Base-by-base conservation (phyloP, 2,888 invertebrate species). In the Melangyna quadrimaculata region DNA sequence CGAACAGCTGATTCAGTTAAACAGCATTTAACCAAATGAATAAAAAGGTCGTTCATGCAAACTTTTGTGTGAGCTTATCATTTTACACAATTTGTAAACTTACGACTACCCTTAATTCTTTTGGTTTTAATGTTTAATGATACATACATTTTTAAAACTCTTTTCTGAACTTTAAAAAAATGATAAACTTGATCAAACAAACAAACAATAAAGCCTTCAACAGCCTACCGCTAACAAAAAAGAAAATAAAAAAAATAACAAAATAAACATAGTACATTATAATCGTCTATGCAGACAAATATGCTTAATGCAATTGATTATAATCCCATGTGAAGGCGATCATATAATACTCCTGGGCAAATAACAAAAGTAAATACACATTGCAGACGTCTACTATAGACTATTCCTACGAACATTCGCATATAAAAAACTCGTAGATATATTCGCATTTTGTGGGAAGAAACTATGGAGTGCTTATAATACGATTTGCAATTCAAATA, bases 401-500 rank as follows among this genome's bases (percentile, higher is more conserved):
- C n/a, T n/a, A n/a, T n/a, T n/a, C 19, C 9, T n/a, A 53, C 55
- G 48, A 72, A 35, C 48, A 63, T 37, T 48, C 27, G 24, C 53
- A 63, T 63, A 10, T 17, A 32, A 17, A 24, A 24, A 17, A 27
- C 51, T 43, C 8, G 17, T 12, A 63, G 51, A 51, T 77, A 72
- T 69, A 67, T 17, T 6, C 40, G 19, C 77, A 78, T 51, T 59
- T 59, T 78, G 77, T 80, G 80, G 84, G 84, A 84, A 77, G 77
- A 70, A 57, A 48, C 81, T 35, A 17, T 35, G 17, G 37, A 67
- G 61, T 63, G 69, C 67, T 29, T 57, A 69, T 80, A 80, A 69
- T 69, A 73, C 77, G 73, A 86, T 86, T 86, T 86, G 81, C 86
- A 86, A 86, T 86, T 86, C 78, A 86, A 81, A 81, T 86, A 86